Base-by-base conservation (phyloP, 2,797 vertebrate species). In the Acanthis flammea region DNA sequence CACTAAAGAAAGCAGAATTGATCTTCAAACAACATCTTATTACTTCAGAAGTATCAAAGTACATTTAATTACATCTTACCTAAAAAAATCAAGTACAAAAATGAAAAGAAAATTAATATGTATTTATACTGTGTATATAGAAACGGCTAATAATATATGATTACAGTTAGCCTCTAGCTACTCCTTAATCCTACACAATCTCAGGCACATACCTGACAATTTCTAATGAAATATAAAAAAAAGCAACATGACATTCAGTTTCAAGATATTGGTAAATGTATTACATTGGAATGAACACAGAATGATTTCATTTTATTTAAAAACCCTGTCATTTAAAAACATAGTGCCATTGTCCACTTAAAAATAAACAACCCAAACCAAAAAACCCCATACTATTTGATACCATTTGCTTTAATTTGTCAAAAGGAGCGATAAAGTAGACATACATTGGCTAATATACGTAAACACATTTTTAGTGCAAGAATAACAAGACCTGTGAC, bases 401-500 rank as follows among this genome's bases (percentile, higher is more conserved):
- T 98, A 98, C 95, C 92, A 95, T 98, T 97, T 97, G 95, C 94
- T 97, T 97, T 96, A 94, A 89, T 96, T 95, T 94, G 91, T 96
- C 95, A 93, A 97, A 97, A 97, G 96, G 96, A 97, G 97, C 97
- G 35, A 97, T 97, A 97, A 98, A 97, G 97, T 97, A 98, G 98
- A 98, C 97, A 97, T 98, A 98, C 97, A 98, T 96, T 96, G 97
- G 97, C 98, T 98, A 98, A 97, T 97, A 97, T 98, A 98, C 97
- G 97, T 98, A 98, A 98, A 98, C 97, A 98, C 98, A 95, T 97
- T 99, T 99, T 99, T 98, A 99, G 99, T 99, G 99, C 99, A 99
- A 99, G 98, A 98, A 98, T 98, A 99, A 99, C 98, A 98, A 99
- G 98, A 99, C 98, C 98, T 98, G 98, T 99, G 98, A 99, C 98